Evolutionary conservation across 2,888 invertebrate genomes (phyloP).

Genomic region (Neoscelio sp.): DNA sequence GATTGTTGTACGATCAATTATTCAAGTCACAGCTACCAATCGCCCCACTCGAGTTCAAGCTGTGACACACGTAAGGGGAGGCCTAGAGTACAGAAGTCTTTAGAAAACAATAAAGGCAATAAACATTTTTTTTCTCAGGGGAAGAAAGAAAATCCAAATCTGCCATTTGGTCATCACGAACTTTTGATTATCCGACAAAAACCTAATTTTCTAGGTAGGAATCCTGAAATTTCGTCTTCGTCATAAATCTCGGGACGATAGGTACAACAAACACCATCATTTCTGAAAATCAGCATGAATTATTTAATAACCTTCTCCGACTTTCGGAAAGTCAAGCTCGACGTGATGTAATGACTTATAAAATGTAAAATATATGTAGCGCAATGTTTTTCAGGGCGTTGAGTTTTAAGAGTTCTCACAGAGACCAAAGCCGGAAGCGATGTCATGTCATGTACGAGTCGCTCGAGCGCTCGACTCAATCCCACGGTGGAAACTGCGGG

Average conservation of each 20-base stretch:
- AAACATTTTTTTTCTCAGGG: slow-evolving; percentile 5
- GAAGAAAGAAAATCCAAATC: too few relatives aligned
- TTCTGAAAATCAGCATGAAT: too few relatives aligned
- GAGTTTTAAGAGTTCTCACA: slow-evolving; percentile 75
- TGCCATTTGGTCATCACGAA: too few relatives aligned
- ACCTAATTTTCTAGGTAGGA: too few relatives aligned
- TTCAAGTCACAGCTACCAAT: slow-evolving; percentile 15
- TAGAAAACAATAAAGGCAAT: neutral
- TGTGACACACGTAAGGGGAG: neutral
- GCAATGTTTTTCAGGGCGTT: slow-evolving; percentile 60
- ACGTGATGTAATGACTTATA: slow-evolving; percentile 4
- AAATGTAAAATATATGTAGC: slow-evolving; percentile 5
- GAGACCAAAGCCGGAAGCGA: slow-evolving; percentile 77
- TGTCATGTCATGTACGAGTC: slow-evolving; percentile 71
- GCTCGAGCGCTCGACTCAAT: slow-evolving; percentile 74
- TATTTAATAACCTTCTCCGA: neutral
- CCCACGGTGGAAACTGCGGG: slow-evolving; percentile 82
- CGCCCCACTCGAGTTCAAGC: neutral
- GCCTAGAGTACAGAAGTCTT: neutral
- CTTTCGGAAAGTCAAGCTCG: slow-evolving; percentile 17
- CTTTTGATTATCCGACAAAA: too few relatives aligned
- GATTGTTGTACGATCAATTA: slow-evolving; percentile 48
- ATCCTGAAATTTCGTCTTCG: too few relatives aligned
- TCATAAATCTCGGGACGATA: slow-evolving; percentile 1
- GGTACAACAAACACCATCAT: too few relatives aligned